These are phyloP conservation scores for Lycorma delicatula DNA, from an alignment of 1,140 invertebrate species.

Conservation along the genomic window DNA sequence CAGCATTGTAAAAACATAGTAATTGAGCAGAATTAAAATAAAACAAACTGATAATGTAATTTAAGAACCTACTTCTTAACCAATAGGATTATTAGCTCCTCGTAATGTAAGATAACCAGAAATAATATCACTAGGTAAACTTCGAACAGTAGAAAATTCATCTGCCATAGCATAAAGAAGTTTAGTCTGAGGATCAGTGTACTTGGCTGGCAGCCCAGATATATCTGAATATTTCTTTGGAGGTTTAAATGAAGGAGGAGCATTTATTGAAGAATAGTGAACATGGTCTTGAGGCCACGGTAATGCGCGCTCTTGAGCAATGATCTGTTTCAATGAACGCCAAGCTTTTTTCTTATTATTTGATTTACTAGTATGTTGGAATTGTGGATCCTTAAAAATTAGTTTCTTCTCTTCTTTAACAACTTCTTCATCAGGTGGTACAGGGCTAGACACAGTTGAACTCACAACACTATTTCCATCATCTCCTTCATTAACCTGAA, in stretches of 20 bases:
- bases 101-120: constrained; percentile 77
- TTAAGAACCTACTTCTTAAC: no score
- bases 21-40: no score
- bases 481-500: no score
- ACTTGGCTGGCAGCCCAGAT: constrained; percentile 75
- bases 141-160: constrained; percentile 75
- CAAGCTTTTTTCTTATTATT: constrained; percentile 57
- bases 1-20: no score
- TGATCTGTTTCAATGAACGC: constrained; percentile 69
- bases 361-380: constrained; percentile 40
- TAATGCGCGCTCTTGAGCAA: constrained; percentile 57
- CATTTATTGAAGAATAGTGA: constrained; percentile 74
- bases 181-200: constrained; percentile 85
- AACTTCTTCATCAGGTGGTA: constrained; percentile 9
- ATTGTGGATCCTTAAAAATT: constrained; percentile 26
- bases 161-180: constrained; percentile 73
- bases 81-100: constrained; percentile 76
- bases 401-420: constrained; percentile 27
- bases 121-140: constrained; percentile 82
- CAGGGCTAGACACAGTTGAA: neutral
- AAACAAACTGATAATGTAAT: no score
- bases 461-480: no score
- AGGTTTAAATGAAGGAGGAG: constrained; percentile 81
- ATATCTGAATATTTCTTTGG: constrained; percentile 91
- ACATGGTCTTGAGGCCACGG: constrained; percentile 58